Evolutionary conservation across 2,113 vertebrate species (phyloP).

Genomic region (Sula dactylatra): DNA sequence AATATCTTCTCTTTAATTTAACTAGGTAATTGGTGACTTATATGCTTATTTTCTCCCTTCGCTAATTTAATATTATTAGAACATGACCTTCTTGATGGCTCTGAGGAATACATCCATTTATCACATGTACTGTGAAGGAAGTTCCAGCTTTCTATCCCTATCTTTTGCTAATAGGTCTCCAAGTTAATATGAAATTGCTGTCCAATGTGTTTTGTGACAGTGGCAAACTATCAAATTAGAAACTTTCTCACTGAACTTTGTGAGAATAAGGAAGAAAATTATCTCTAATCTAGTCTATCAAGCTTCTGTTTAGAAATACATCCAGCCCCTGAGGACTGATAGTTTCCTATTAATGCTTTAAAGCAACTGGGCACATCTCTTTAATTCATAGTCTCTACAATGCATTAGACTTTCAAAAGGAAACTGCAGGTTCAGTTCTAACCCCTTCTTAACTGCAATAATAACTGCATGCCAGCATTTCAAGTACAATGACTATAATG

Average conservation of each 20-base stretch:
- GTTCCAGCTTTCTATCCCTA: neutral
- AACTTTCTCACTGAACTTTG: neutral
- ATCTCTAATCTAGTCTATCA: neutral
- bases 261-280: neutral
- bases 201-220: neutral
- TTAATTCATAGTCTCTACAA: neutral
- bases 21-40: neutral
- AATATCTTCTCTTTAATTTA: neutral
- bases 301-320: neutral
- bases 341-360: neutral
- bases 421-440: neutral
- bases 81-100: neutral
- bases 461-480: neutral
- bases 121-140: neutral
- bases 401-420: neutral
- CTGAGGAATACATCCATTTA: neutral
- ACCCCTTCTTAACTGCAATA: neutral
- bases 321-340: neutral
- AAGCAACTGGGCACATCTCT: neutral
- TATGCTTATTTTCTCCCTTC: slow-evolving; percentile 22
- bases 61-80: neutral
- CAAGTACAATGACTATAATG: neutral
- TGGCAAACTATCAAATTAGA: neutral
- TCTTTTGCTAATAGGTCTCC: neutral
- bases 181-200: neutral